Evolutionary conservation across 2,888 invertebrate genomes (phyloP).

Genomic region (Mythimna impura): DNA sequence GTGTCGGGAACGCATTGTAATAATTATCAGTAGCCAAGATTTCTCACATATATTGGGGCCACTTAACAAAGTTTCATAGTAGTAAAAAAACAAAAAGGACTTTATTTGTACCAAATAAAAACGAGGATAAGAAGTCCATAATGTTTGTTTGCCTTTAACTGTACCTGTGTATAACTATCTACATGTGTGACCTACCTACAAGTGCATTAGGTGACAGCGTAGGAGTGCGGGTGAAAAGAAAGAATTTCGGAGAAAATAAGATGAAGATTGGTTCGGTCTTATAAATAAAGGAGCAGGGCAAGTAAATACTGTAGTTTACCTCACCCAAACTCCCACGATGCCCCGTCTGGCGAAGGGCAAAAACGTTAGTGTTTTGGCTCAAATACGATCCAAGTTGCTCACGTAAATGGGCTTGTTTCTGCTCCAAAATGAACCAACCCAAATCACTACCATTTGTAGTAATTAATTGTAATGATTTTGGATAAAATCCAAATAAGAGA

Average conservation of each 20-base stretch:
- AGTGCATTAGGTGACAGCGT: slow-evolving; percentile 38
- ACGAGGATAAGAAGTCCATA: no score
- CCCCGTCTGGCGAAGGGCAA: slow-evolving; percentile 46
- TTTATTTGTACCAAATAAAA: not conserved
- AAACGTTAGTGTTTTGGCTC: slow-evolving; percentile 24
- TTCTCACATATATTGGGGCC: no score
- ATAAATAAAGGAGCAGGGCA: slow-evolving; percentile 32
- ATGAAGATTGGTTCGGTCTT: slow-evolving; percentile 25
- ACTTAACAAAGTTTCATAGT: no score
- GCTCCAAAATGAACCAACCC: slow-evolving; percentile 3
- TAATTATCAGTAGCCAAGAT: no score
- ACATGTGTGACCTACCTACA: slow-evolving; percentile 34
- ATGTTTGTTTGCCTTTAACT: slow-evolving; percentile 13
- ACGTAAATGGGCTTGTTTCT: not conserved
- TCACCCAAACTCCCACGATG: slow-evolving; percentile 53
- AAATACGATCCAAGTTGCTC: slow-evolving; percentile 3
- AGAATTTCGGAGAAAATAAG: slow-evolving; percentile 16
- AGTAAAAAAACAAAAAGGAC: not conserved
- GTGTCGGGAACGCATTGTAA: no score
- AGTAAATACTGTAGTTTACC: slow-evolving; percentile 38
- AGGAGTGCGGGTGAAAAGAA: slow-evolving; percentile 46
- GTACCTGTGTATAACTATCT: slow-evolving; percentile 24
- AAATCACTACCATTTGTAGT: slow-evolving; percentile 3
- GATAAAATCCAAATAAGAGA: not conserved
- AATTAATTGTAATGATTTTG: slow-evolving; percentile 5